Evolutionary conservation across 2,888 invertebrate genomes (phyloP).

Genomic region (Hypomecis punctinalis): DNA sequence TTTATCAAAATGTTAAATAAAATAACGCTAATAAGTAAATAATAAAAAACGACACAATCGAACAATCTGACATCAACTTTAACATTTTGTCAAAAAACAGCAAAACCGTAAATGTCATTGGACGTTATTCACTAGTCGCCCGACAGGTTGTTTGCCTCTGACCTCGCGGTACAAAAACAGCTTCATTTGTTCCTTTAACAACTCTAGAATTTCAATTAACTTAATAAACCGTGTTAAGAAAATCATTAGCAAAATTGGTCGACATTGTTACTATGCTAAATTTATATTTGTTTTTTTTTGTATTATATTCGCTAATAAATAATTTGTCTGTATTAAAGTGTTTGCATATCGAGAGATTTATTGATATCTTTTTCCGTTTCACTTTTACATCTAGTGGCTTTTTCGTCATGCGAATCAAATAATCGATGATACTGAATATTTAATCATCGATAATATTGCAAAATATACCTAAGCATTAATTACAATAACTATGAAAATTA

Average conservation of each 20-base stretch:
- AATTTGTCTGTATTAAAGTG: background rate
- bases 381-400: too few species aligned
- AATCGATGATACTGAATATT: background rate
- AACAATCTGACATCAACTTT: constrained; percentile 30
- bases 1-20: background rate
- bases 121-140: constrained; percentile 46
- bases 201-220: constrained; percentile 41
- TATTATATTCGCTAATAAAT: background rate
- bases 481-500: background rate
- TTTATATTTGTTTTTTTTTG: constrained; percentile 5
- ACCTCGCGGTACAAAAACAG: constrained; percentile 50
- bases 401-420: background rate
- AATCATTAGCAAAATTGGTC: constrained; percentile 36
- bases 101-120: constrained; percentile 53
- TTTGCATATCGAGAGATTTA: background rate
- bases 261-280: constrained; percentile 41
- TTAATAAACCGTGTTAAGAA: constrained; percentile 35
- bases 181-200: constrained; percentile 31
- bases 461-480: background rate
- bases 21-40: background rate
- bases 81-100: constrained; percentile 46
- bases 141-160: constrained; percentile 60
- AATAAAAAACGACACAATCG: background rate
- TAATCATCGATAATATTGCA: background rate
- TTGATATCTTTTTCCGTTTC: too few species aligned